Conservation (phyloP, 2,888 invertebrate genomes). For the Ptilodon capucinus region DNA sequence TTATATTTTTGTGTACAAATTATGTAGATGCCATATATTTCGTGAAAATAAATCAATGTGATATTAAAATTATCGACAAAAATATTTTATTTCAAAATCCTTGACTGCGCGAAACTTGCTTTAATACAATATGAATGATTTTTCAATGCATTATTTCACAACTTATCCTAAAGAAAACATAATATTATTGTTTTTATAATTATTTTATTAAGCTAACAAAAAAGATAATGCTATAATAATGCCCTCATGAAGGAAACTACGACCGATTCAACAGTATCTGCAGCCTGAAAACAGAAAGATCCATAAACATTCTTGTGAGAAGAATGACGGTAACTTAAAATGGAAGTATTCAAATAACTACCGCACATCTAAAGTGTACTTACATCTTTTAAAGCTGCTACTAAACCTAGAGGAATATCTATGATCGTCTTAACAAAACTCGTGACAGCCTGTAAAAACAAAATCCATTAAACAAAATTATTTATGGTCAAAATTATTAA, state of each 20-base stretch:
- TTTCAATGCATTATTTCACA: too few species aligned
- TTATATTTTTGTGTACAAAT: constrained; percentile 32
- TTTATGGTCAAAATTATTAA: too few species aligned
- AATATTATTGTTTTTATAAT: neutral
- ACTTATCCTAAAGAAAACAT: too few species aligned
- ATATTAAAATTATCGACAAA: constrained; percentile 28
- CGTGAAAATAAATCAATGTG: constrained; percentile 36
- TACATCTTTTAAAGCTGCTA: constrained; percentile 59
- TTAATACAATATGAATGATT: too few species aligned
- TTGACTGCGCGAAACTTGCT: too few species aligned
- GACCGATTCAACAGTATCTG: constrained; percentile 51
- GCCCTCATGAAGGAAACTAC: constrained; percentile 47
- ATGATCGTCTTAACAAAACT: constrained; percentile 56
- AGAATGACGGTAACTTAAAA: neutral
- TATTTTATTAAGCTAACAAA: neutral
- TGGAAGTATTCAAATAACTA: too few species aligned
- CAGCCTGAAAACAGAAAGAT: constrained; percentile 39
- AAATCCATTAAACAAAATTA: too few species aligned
- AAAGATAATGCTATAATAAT: constrained; percentile 37
- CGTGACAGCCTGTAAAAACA: constrained; percentile 45
- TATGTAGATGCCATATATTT: constrained; percentile 31
- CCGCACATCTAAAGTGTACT: too few species aligned
- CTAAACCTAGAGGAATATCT: constrained; percentile 55
- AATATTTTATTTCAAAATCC: constrained; percentile 3
- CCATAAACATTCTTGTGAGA: too few species aligned